Evolutionary conservation across 2,113 vertebrate species (phyloP), one percentile per base, ranked within the genome.

Genomic region (Leuciscus idus): DNA sequence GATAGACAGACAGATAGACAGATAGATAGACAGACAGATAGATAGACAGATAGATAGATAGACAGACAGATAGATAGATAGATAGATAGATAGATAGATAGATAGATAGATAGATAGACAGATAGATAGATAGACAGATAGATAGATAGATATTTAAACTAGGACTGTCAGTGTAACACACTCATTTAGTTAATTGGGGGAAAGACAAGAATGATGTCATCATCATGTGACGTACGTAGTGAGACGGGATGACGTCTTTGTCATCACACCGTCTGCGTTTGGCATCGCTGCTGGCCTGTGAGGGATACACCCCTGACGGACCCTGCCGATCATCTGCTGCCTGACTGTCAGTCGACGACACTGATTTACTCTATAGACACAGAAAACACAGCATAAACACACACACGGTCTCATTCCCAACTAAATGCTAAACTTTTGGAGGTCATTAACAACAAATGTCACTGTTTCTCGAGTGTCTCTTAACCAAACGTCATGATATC

Each of bases 191-290:
- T 70, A 36, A 70, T 4, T 39, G 0, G 5, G 21, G 46, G 33
- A 61, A 19, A 52, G 43, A 68, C 19, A 26, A 61, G 21, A 8
- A 39, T 82, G 43, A 78, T n/a, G 33, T 59, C 30, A 85, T 76
- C 4, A 26, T 28, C 52, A 59, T 50, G 72, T 43, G 50, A 26
- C 6, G 33, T 94, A 98, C 97, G 1, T 98, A 98, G 87, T 97
- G 96, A 0, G 94, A 89, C 0, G 95, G 95, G 21, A 95, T 90
- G 0, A 95, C 89, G 4, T 97, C 97, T 89, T 98, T 97, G 84
- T 98, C 97, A 0, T 98, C 97, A 36, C 96, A 96, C 90, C 97
- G 97, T 93, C 97, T 96, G 93, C 97, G 96, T 92, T 98, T 98
- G 91, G 94, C 95, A 84, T 96, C 93, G 90, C 92, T 81, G 62